Evolutionary conservation across 1,140 invertebrate species (phyloP).

Genomic region (Magallana ariakensis): DNA sequence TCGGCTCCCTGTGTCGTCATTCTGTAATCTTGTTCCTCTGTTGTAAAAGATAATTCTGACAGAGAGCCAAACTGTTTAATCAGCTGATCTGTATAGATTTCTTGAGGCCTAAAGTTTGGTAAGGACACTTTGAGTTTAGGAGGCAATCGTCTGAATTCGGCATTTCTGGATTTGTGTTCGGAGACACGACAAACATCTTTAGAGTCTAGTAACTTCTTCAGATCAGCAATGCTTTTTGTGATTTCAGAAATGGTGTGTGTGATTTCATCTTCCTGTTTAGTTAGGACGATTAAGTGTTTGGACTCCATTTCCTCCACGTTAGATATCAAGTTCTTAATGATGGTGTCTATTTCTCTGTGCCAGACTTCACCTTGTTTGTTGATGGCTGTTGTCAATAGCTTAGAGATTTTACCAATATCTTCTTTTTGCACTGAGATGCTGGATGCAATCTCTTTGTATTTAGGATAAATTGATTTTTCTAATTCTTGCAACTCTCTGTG

Average conservation of each 20-base stretch:
- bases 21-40: neutral
- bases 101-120: neutral
- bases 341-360: neutral
- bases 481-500: too few relatives aligned
- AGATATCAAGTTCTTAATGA: too few relatives aligned
- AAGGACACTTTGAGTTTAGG: neutral
- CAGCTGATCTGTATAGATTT: too few relatives aligned
- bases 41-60: neutral
- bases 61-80: neutral
- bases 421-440: too few relatives aligned
- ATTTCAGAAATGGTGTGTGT: neutral
- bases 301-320: neutral
- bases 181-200: too few relatives aligned
- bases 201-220: neutral
- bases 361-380: neutral
- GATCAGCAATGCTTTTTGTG: neutral
- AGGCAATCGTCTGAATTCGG: neutral
- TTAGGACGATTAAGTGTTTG: neutral
- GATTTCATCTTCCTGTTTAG: neutral
- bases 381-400: too few relatives aligned
- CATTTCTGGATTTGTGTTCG: neutral
- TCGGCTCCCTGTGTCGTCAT: neutral
- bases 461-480: too few relatives aligned
- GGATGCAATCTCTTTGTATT: too few relatives aligned
- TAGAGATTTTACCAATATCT: too few relatives aligned